Percentiles rank a stretch among this genome's conserved stretches.
phyloP scores from a whole-genome alignment of 2,797 vertebrate genomes.

The Delichon dasypus region DNA sequence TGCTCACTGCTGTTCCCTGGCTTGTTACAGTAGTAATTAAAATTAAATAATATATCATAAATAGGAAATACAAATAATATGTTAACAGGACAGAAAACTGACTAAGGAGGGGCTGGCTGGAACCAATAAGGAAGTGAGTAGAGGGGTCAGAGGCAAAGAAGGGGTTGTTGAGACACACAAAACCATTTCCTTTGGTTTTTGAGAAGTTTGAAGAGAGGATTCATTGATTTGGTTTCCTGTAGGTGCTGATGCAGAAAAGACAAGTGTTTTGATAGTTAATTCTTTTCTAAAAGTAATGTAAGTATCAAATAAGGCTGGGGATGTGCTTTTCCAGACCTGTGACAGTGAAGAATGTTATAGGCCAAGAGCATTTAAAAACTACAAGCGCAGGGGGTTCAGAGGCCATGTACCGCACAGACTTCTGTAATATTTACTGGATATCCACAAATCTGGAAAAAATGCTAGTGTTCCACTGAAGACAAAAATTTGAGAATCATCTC shows the following conservation, averaged over 20 bases:
- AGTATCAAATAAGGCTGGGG: neutral
- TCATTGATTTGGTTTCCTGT: neutral
- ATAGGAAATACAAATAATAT: neutral
- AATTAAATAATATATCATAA: neutral
- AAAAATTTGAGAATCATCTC: neutral
- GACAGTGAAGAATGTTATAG: neutral
- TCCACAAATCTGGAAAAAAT: neutral
- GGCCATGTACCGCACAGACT: neutral
- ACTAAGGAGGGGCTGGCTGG: neutral
- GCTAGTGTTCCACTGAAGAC: neutral
- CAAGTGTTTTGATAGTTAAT: fast-evolving
- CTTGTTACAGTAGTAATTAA: neutral
- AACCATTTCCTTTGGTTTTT: neutral
- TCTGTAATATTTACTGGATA: neutral
- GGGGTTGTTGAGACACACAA: fast-evolving
- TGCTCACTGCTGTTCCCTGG: neutral
- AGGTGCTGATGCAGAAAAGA: neutral
- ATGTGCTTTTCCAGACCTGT: neutral
- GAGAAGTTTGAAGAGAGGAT: neutral
- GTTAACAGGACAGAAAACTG: neutral
- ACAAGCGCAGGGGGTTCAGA: neutral
- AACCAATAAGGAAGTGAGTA: neutral
- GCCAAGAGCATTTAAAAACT: neutral
- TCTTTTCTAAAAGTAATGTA: neutral
- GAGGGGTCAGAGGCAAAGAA: neutral